Evolutionary conservation across 2,888 invertebrate genomes (phyloP).

Genomic region (Dasypogon diadema): DNA sequence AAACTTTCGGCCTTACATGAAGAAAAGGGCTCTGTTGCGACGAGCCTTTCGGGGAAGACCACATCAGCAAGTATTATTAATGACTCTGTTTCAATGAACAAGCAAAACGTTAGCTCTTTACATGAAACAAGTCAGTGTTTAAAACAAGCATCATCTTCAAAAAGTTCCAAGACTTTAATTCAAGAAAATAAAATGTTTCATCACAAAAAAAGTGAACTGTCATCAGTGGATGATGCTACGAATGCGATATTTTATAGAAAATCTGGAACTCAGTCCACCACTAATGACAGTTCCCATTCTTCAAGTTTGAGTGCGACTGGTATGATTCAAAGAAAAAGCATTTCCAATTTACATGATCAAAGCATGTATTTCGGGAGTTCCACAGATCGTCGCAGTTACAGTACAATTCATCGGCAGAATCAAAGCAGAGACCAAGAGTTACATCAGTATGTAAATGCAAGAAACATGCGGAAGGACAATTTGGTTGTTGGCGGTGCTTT

Average conservation of each 20-base stretch:
- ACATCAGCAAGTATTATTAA: no score
- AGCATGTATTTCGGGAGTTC: slow-evolving; percentile 77
- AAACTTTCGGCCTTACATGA: no score
- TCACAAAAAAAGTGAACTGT: slow-evolving; percentile 81
- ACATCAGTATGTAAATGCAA: slow-evolving; percentile 60
- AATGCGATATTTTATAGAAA: slow-evolving; percentile 85
- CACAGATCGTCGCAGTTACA: slow-evolving; percentile 81
- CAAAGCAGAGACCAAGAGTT: slow-evolving; percentile 66
- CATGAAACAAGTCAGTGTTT: no score
- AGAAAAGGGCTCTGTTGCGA: no score
- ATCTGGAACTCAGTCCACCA: slow-evolving; percentile 70
- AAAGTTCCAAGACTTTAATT: slow-evolving; percentile 35
- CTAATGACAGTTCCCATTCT: slow-evolving; percentile 80
- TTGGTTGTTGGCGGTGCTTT: slow-evolving; percentile 79
- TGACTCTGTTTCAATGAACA: no score
- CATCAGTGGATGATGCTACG: slow-evolving; percentile 79
- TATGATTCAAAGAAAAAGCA: slow-evolving; percentile 80
- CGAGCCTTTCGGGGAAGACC: no score
- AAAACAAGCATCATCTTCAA: neutral
- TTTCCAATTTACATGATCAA: slow-evolving; percentile 81
- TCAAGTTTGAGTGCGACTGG: slow-evolving; percentile 73
- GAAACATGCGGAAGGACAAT: slow-evolving; percentile 73
- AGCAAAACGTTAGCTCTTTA: no score
- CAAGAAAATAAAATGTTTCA: slow-evolving; percentile 69
- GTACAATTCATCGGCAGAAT: slow-evolving; percentile 82